Conservation (phyloP, 2,888 invertebrate genomes). For the Diaprepes abbreviatus region DNA sequence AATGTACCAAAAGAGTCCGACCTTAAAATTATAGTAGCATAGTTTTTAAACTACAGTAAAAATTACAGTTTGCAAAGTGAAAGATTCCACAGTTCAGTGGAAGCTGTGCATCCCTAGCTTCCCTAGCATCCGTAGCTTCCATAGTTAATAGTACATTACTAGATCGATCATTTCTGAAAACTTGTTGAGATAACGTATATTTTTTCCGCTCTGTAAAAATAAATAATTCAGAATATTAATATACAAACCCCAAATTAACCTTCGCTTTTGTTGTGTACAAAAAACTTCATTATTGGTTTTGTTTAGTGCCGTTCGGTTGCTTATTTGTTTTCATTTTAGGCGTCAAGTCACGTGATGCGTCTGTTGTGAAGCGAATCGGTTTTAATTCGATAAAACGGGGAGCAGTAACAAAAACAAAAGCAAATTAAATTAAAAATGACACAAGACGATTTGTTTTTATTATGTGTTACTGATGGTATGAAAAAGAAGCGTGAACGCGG, state of each 20-base stretch:
- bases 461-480: constrained; percentile 18
- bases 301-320: constrained; percentile 22
- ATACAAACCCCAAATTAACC: not conserved
- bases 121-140: no score
- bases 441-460: constrained; percentile 43
- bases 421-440: constrained; percentile 43
- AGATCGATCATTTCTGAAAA: no score
- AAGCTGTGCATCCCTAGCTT: no score
- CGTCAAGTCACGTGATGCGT: constrained; percentile 41
- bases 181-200: no score
- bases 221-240: no score
- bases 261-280: not conserved
- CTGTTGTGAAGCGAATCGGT: constrained; percentile 37
- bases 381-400: constrained; percentile 39
- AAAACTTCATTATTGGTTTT: constrained; percentile 6
- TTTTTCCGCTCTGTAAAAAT: no score
- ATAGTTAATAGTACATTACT: no score
- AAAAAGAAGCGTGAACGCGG: not conserved
- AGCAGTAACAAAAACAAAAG: constrained; percentile 38
- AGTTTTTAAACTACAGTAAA: no score
- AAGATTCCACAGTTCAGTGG: no score
- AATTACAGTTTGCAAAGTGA: no score
- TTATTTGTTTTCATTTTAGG: constrained; percentile 43
- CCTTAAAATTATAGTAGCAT: no score
- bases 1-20: no score